Conservation (phyloP, 2,888 invertebrate species). For the Drosophila siamana region DNA sequence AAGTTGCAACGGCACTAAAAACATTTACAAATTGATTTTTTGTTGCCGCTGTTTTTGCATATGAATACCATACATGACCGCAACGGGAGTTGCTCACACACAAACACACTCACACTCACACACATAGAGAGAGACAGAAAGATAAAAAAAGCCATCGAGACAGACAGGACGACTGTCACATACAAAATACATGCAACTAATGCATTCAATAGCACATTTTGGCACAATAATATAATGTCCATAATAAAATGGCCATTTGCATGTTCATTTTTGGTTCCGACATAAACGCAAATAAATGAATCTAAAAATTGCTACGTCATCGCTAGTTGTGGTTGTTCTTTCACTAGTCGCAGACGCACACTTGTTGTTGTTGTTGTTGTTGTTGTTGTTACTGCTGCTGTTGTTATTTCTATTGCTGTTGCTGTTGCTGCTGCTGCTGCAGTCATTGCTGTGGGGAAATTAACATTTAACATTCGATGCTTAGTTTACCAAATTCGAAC, state of each 20-base stretch:
- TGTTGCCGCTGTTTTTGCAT: slow-evolving; percentile 60
- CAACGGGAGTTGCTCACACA: slow-evolving; percentile 58
- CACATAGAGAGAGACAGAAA: background rate
- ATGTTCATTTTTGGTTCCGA: slow-evolving; percentile 62
- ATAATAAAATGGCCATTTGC: slow-evolving; percentile 77
- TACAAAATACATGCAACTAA: slow-evolving; percentile 51
- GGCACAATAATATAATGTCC: slow-evolving; percentile 73
- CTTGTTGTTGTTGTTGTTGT: background rate
- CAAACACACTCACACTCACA: slow-evolving; percentile 10
- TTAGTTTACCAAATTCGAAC: slow-evolving; percentile 40
- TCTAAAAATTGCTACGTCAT: slow-evolving; percentile 44
- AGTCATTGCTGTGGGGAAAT: slow-evolving; percentile 56
- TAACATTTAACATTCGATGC: slow-evolving; percentile 61
- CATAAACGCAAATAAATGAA: slow-evolving; percentile 61
- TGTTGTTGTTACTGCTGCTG: slow-evolving; percentile 6
- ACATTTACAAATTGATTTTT: slow-evolving; percentile 80
- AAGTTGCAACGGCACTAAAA: slow-evolving; percentile 67
- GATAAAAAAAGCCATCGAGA: too few species aligned
- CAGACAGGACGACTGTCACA: slow-evolving; percentile 17
- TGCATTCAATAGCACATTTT: slow-evolving; percentile 66
- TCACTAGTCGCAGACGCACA: background rate
- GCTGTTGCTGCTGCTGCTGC: slow-evolving; percentile 17
- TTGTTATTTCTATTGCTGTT: background rate
- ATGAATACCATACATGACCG: slow-evolving; percentile 63
- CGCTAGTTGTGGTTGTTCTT: slow-evolving; percentile 27